Evolutionary conservation across 1,140 invertebrate species (phyloP), one percentile per base, ranked within the genome.

Genomic region (Lepidostoma basale): DNA sequence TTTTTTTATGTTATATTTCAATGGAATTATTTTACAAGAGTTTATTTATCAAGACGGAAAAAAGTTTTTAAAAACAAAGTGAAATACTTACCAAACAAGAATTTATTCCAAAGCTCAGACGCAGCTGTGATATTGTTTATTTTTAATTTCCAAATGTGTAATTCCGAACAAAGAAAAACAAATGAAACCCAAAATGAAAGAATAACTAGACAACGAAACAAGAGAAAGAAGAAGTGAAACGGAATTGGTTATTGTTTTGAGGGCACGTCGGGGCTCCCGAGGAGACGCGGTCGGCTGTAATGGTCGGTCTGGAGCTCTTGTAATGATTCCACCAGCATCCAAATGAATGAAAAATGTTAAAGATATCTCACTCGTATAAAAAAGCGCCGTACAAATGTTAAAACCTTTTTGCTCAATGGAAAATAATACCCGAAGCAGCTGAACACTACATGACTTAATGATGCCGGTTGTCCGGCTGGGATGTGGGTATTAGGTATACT

Each of bases 181-280:
- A 20, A 33, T 18, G 30, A 33, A 10, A 14, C 16, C n/a, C 14
- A 56, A 56, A 56, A 33, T 36, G 18, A 22, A 39, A 56, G 14
- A 56, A 56, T 33, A 56, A 56, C 26, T 56, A 56, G 52, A 56
- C 52, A 60, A 60, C 56, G 22, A 42, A 42, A 60, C 56, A 60
- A 26, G 12, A 42, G 20, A n/a, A 42, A 45, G 18, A 45, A 18
- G 22, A 26, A 40, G 12, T 40, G 36, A 60, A 40, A 60, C 30
- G 30, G 30, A 42, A 60, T 60, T 42, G 56, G 56, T 60, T 60
- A 60, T 60, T 42, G 56, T 60, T 60, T 26, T 16, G 56, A 42
- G 36, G 25, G 56, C 56, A 60, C 39, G 56, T 60, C 56, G 18
- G 16, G 42, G 56, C 56, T 60, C 25, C 56, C 36, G 52, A 33